A percentile compares a stretch with the other conserved stretches of the same genome.
Conservation (phyloP, 92 coral and sea anemone species). For the Muricea muricata region DNA sequence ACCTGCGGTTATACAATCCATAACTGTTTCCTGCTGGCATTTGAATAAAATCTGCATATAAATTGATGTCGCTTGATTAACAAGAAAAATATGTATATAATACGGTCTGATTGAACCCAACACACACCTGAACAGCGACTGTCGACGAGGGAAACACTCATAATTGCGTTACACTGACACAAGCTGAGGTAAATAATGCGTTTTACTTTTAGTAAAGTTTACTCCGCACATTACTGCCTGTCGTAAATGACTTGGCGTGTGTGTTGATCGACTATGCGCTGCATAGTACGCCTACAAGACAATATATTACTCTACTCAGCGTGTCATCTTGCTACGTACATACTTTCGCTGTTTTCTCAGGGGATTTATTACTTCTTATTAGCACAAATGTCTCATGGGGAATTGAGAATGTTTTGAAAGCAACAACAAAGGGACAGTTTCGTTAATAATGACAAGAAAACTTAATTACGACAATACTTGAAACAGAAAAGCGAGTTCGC, state of each 20-base stretch:
- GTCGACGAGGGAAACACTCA: background rate
- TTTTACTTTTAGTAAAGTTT: background rate
- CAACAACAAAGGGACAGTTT: slow-evolving; percentile 26
- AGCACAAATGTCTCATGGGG: slow-evolving; percentile 41
- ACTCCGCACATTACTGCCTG: slow-evolving; percentile 4
- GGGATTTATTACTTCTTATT: slow-evolving; percentile 42
- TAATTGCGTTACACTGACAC: background rate
- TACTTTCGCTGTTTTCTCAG: slow-evolving; percentile 20
- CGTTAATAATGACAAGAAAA: slow-evolving; percentile 25
- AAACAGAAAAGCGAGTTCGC: slow-evolving; percentile 26
- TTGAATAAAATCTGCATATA: slow-evolving; percentile 23
- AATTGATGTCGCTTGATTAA: background rate
- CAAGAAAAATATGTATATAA: background rate
- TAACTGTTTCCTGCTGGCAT: background rate
- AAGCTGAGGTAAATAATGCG: slow-evolving; percentile 25
- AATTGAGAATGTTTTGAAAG: slow-evolving; percentile 37
- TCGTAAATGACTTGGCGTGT: background rate
- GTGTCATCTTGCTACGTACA: slow-evolving; percentile 7
- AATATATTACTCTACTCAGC: slow-evolving; percentile 23
- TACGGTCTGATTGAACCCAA: background rate
- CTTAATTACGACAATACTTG: background rate
- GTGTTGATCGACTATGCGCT: slow-evolving; percentile 25
- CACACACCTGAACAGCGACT: background rate
- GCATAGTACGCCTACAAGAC: slow-evolving; percentile 31
- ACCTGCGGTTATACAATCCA: background rate